Percentiles rank a stretch among this genome's conserved stretches.
Conservation (phyloP, 2,797 vertebrate genomes). For the Mormyrus proboscirostris region DNA sequence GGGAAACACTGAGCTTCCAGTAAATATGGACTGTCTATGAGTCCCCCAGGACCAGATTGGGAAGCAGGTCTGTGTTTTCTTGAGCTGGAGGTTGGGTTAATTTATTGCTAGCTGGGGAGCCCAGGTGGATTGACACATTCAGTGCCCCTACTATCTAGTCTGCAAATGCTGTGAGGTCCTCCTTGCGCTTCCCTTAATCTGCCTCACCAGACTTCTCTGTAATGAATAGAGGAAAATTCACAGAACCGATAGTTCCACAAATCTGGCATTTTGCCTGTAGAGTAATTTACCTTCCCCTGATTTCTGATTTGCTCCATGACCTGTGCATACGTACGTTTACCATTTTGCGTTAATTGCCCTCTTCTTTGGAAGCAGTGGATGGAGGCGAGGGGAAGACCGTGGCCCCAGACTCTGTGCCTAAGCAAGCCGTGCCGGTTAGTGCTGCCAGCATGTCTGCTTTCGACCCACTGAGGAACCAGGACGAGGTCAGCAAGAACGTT, state of each 20-base stretch:
- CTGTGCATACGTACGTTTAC: background rate
- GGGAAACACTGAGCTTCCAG: too few relatives aligned
- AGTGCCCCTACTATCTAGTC: background rate
- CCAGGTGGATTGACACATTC: background rate
- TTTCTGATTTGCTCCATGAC: background rate
- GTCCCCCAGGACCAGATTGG: background rate
- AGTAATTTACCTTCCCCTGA: background rate
- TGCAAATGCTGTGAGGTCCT: background rate
- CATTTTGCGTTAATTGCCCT: background rate
- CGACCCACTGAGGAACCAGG: slow-evolving; percentile 96
- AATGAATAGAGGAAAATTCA: background rate
- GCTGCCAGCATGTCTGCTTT: slow-evolving; percentile 98
- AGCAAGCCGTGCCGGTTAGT: slow-evolving; percentile 86
- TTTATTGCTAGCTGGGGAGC: background rate
- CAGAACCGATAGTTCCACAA: background rate
- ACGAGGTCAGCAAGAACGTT: slow-evolving; percentile 97
- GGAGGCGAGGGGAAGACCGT: slow-evolving; percentile 81
- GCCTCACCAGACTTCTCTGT: background rate
- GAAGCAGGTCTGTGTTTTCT: background rate
- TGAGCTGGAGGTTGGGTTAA: background rate
- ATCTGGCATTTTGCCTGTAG: background rate
- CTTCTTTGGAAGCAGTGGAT: slow-evolving; percentile 68
- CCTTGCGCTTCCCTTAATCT: background rate
- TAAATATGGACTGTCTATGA: background rate
- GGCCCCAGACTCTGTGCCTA: slow-evolving; percentile 72